Evolutionary conservation across 2,113 vertebrate genomes (phyloP).

Genomic region (Mastomys natalensis): DNA sequence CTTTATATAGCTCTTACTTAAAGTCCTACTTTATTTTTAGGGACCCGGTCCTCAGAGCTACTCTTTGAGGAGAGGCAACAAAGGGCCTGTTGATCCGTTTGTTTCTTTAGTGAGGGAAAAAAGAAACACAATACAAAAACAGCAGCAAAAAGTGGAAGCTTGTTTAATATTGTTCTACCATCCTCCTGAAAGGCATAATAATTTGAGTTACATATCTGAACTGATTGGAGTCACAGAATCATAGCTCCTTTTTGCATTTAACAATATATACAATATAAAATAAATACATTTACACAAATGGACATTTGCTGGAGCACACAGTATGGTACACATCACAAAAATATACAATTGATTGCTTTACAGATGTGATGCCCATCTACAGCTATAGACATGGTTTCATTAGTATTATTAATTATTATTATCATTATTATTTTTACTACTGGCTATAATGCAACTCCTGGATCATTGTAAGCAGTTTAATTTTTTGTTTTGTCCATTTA

Average conservation of each 20-base stretch:
- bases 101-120: constrained; percentile 45
- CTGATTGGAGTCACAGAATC: constrained; percentile 99
- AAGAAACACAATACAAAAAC: constrained; percentile 87
- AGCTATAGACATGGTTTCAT: constrained; percentile 97
- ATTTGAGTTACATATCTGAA: constrained; percentile 99
- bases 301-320: constrained; percentile 99
- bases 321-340: constrained; percentile 99
- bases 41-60: constrained; percentile 71
- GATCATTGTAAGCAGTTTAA: constrained; percentile 93
- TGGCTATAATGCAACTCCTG: constrained; percentile 96
- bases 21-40: constrained; percentile 81
- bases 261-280: constrained; percentile 99
- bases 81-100: constrained; percentile 71
- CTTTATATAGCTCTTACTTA: constrained; percentile 88
- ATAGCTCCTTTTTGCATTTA: constrained; percentile 99
- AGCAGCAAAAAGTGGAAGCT: constrained; percentile 99
- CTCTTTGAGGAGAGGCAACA: constrained; percentile 74
- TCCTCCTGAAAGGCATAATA: constrained; percentile 99
- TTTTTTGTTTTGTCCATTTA: constrained; percentile 88
- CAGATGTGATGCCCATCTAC: constrained; percentile 99
- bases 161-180: constrained; percentile 99
- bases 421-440: constrained; percentile 92
- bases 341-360: constrained; percentile 99
- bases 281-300: constrained; percentile 99
- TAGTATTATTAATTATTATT: constrained; percentile 90